Percentiles rank a stretch among this genome's conserved stretches.
These are phyloP conservation scores for Limonius californicus DNA, from an alignment of 1,140 invertebrate species.

Conservation along the genomic window DNA sequence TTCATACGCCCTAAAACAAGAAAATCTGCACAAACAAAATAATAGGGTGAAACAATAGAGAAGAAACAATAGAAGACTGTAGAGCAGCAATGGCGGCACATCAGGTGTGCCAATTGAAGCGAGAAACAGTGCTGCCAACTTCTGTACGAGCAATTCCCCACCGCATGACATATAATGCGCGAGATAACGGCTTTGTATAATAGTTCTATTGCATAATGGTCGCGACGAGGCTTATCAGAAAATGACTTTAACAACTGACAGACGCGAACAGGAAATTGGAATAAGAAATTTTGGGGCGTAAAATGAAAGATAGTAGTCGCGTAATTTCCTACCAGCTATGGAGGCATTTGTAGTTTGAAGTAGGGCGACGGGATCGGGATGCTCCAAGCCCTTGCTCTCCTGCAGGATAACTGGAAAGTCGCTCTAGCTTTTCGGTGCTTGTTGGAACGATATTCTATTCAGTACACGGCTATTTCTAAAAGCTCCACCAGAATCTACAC, in stretches of 20 bases:
- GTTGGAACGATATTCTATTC: constrained; percentile 33
- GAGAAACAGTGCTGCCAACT: constrained; percentile 38
- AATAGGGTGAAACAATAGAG: constrained; percentile 6
- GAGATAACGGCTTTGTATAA: constrained; percentile 47
- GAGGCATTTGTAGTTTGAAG: constrained; percentile 25
- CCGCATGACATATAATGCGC: constrained; percentile 46
- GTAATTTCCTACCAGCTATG: constrained; percentile 46
- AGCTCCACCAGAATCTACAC: constrained; percentile 13
- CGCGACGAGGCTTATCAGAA: constrained; percentile 49
- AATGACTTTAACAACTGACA: constrained; percentile 53
- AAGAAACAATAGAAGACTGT: constrained; percentile 10
- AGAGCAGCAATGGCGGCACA: constrained; percentile 33
- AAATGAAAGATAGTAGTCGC: constrained; percentile 52
- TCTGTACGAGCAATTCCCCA: constrained; percentile 36
- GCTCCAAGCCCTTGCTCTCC: not conserved
- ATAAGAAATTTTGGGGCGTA: constrained; percentile 54
- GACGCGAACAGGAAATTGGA: constrained; percentile 54
- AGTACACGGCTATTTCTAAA: constrained; percentile 27
- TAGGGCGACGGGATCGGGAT: not conserved
- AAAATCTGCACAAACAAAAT: not conserved
- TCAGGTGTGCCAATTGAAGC: constrained; percentile 37
- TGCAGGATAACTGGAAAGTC: constrained; percentile 29
- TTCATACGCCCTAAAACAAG: too few species aligned
- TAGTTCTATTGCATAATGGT: constrained; percentile 49
- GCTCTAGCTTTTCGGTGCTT: constrained; percentile 14